These are phyloP conservation scores for Lydus trimaculatus DNA, from an alignment of 2,888 invertebrate genomes.

Conservation along the genomic window DNA sequence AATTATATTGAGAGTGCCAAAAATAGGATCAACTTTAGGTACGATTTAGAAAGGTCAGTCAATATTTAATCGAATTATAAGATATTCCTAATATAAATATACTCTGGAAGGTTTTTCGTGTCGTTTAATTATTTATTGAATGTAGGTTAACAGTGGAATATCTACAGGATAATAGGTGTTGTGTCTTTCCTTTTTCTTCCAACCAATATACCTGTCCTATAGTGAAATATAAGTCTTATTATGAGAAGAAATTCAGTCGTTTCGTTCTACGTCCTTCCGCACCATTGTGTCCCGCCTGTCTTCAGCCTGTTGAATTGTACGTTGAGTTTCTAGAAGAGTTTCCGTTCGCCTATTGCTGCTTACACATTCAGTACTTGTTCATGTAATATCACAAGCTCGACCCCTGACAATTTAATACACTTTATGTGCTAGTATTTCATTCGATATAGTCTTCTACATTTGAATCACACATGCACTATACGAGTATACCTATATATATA, in stretches of 20 bases:
- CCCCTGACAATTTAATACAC: slow-evolving; percentile 40
- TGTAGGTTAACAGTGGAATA: background rate
- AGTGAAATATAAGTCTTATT: slow-evolving; percentile 21
- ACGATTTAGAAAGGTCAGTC: background rate
- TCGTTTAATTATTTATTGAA: slow-evolving; percentile 12
- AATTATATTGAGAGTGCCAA: background rate
- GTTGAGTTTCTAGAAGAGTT: slow-evolving; percentile 42
- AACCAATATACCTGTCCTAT: slow-evolving; percentile 17
- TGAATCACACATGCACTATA: background rate
- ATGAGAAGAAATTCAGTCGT: slow-evolving; percentile 13
- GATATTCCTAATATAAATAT: background rate
- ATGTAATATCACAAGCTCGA: slow-evolving; percentile 40
- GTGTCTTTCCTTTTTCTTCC: background rate
- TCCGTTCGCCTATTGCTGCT: slow-evolving; percentile 35
- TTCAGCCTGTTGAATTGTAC: slow-evolving; percentile 55
- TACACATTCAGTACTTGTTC: slow-evolving; percentile 43
- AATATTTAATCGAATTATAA: background rate
- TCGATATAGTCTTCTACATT: background rate
- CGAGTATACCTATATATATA: no score
- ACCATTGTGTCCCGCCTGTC: slow-evolving; percentile 50
- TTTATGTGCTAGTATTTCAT: slow-evolving; percentile 29
- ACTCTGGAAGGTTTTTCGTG: background rate
- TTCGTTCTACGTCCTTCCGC: slow-evolving; percentile 44
- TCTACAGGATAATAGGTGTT: background rate
- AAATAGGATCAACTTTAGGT: background rate